These are phyloP conservation scores for Oryctolagus cuniculus DNA, from an alignment of 2,113 vertebrate genomes.

Conservation along the genomic window mOryCun1.1 NC_091434.1:88017001-88017500, in stretches of 20 bases:
- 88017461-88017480: no score
- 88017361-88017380: neutral
- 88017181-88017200: neutral
- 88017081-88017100: neutral
- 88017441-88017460: no score
- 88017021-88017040: neutral
- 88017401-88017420: neutral
- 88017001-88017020: neutral
- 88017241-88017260: neutral
- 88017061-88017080: neutral
- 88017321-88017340: neutral
- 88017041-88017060: constrained; percentile 15
- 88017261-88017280: neutral
- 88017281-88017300: neutral
- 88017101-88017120: neutral
- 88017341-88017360: neutral
- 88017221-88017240: neutral
- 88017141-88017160: neutral
- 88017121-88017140: neutral
- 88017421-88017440: no score
- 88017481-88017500: no score
- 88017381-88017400: neutral
- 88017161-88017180: neutral
- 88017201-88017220: neutral
- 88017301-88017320: no score